Percentiles rank a stretch among this genome's conserved stretches.
Conservation (phyloP, 2,113 vertebrate genomes). For the Forbesichthys agassizii region DNA sequence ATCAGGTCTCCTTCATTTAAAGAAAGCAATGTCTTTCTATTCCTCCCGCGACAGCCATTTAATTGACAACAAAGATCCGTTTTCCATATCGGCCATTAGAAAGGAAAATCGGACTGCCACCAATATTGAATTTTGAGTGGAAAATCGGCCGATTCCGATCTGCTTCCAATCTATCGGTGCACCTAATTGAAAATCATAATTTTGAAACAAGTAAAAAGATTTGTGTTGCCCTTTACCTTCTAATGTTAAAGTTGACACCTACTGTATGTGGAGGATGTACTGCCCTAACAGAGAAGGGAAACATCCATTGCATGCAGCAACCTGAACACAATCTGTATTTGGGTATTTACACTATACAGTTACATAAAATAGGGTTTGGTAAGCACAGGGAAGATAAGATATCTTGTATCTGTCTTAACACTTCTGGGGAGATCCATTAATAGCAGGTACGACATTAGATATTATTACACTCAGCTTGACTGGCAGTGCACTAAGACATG, state of each 20-base stretch:
- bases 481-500: slow-evolving; percentile 18
- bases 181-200: not conserved
- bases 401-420: slow-evolving; percentile 41
- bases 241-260: too few relatives aligned
- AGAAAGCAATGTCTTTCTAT: not conserved
- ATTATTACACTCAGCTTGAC: slow-evolving; percentile 29
- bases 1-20: too few relatives aligned
- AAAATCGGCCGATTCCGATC: too few relatives aligned
- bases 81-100: too few relatives aligned
- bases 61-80: too few relatives aligned
- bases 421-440: slow-evolving; percentile 31
- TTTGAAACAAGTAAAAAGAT: slow-evolving; percentile 3
- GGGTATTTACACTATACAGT: slow-evolving; percentile 29
- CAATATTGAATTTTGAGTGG: too few relatives aligned
- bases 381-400: slow-evolving; percentile 16
- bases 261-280: not conserved
- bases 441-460: slow-evolving; percentile 33
- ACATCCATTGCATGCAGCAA: slow-evolving; percentile 37
- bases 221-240: not conserved
- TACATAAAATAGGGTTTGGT: slow-evolving; percentile 27
- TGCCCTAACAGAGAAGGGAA: slow-evolving; percentile 20
- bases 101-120: too few relatives aligned
- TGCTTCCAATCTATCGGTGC: too few relatives aligned
- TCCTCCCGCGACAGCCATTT: too few relatives aligned
- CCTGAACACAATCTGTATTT: slow-evolving; percentile 5